Evolutionary conservation across 2,888 invertebrate species (phyloP).

Genomic region (Trissoscelio sp.): DNA sequence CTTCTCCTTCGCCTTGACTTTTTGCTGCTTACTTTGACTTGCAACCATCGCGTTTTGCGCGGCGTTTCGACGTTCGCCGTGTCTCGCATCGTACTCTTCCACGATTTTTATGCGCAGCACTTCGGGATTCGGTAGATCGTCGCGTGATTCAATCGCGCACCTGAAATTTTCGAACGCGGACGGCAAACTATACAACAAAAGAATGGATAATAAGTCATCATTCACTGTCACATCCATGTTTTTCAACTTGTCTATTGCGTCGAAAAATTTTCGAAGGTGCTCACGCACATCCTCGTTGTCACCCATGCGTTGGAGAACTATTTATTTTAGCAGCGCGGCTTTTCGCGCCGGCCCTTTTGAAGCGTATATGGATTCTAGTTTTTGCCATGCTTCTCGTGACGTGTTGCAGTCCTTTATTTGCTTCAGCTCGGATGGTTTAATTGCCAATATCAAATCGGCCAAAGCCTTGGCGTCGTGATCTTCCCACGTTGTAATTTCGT

Average conservation of each 20-base stretch:
- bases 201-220: constrained; percentile 9
- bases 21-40: too few relatives aligned
- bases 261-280: constrained; percentile 38
- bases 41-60: background rate
- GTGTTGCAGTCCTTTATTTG: constrained; percentile 10
- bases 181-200: constrained; percentile 17
- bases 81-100: too few relatives aligned
- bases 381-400: constrained; percentile 7
- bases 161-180: constrained; percentile 39
- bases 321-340: constrained; percentile 12
- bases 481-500: background rate
- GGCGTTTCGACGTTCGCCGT: too few relatives aligned
- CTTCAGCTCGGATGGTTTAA: constrained; percentile 19
- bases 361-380: constrained; percentile 17
- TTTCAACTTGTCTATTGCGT: constrained; percentile 48
- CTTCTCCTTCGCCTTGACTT: background rate
- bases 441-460: constrained; percentile 26
- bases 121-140: background rate
- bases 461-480: constrained; percentile 19
- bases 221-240: constrained; percentile 47
- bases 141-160: too few relatives aligned
- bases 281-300: constrained; percentile 16
- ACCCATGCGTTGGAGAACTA: constrained; percentile 6
- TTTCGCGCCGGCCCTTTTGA: too few relatives aligned
- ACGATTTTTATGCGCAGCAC: too few relatives aligned